Percentiles rank a stretch among this genome's conserved stretches.
These are phyloP conservation scores for Blastobasis lacticolella DNA, from an alignment of 2,888 invertebrate species.

Conservation along the genomic window DNA sequence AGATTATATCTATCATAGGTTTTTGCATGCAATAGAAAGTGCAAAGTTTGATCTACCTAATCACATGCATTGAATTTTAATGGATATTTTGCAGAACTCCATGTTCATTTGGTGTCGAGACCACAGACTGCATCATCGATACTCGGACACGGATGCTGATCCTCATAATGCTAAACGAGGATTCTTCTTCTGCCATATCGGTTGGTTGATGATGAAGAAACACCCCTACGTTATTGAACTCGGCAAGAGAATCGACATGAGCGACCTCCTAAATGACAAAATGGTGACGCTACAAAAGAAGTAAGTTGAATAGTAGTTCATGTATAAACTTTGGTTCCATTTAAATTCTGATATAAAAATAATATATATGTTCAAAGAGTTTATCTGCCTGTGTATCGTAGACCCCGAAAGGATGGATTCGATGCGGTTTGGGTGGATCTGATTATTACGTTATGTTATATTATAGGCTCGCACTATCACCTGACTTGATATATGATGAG, in stretches of 20 bases:
- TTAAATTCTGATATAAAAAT: too few relatives aligned
- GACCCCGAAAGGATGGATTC: too few relatives aligned
- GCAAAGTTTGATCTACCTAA: neutral
- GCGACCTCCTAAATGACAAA: conserved; percentile 82
- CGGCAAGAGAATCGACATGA: conserved; percentile 80
- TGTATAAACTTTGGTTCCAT: too few relatives aligned
- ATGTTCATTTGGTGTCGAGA: conserved; percentile 86
- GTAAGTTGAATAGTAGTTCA: conserved; percentile 49
- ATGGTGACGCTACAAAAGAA: conserved; percentile 84
- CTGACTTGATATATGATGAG: too few relatives aligned
- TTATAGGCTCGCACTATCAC: too few relatives aligned
- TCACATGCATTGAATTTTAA: neutral
- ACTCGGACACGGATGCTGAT: conserved; percentile 79
- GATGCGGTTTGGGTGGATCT: too few relatives aligned
- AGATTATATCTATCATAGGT: neutral
- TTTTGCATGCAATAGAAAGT: neutral
- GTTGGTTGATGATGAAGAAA: conserved; percentile 87
- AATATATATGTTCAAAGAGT: too few relatives aligned
- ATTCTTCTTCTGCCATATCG: conserved; percentile 91
- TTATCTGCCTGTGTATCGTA: too few relatives aligned
- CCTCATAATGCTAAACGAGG: conserved; percentile 87
- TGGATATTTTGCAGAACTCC: conserved; percentile 71
- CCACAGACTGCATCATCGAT: conserved; percentile 88
- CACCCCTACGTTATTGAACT: conserved; percentile 83
- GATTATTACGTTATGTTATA: too few relatives aligned